Evolutionary conservation across 2,888 invertebrate genomes (phyloP).

Genomic region (Corbicula japonica): DNA sequence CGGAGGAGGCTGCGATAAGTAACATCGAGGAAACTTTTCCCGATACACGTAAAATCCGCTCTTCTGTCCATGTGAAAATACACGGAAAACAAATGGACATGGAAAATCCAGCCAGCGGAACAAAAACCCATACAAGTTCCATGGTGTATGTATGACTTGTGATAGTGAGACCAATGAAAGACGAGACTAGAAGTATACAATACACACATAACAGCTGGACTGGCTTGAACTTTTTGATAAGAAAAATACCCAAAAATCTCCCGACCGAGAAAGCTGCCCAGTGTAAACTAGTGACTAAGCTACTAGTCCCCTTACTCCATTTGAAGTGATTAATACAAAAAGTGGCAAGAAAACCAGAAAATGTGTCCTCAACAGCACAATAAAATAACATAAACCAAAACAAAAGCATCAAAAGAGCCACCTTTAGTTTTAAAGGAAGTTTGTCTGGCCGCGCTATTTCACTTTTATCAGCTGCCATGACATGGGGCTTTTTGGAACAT

Average conservation of each 20-base stretch:
- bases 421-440: constrained; percentile 54
- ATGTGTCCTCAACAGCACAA: constrained; percentile 75
- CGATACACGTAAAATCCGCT: constrained; percentile 65
- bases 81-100: constrained; percentile 71
- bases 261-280: constrained; percentile 60
- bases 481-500: constrained; percentile 25
- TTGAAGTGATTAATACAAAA: constrained; percentile 51
- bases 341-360: constrained; percentile 58
- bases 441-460: constrained; percentile 54
- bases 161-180: constrained; percentile 64
- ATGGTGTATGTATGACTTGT: constrained; percentile 43
- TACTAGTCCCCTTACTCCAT: constrained; percentile 52
- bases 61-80: constrained; percentile 72
- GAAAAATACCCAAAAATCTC: constrained; percentile 60
- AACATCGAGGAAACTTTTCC: constrained; percentile 68
- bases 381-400: constrained; percentile 64
- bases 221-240: constrained; percentile 82
- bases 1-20: constrained; percentile 60
- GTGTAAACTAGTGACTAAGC: constrained; percentile 49
- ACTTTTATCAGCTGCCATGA: constrained; percentile 50
- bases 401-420: constrained; percentile 54
- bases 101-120: constrained; percentile 63
- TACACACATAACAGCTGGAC: constrained; percentile 84
- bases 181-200: constrained; percentile 47
- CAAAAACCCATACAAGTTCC: constrained; percentile 63